Evolutionary conservation across 2,888 invertebrate species (phyloP).

Genomic region (Idaea biselata): DNA sequence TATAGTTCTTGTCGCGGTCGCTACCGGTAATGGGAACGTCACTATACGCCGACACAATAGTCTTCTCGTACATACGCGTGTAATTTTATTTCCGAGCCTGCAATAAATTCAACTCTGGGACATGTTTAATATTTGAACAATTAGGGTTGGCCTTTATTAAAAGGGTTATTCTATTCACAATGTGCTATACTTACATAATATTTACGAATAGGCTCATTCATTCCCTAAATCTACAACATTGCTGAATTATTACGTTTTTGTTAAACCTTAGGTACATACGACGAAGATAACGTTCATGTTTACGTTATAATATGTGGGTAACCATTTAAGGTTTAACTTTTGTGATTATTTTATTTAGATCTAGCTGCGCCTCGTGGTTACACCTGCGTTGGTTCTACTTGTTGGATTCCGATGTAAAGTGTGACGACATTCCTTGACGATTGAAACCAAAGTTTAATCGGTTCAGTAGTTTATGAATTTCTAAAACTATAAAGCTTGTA

Average conservation of each 20-base stretch:
- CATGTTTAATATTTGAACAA: slow-evolving; percentile 42
- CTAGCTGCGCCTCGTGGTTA: too few relatives aligned
- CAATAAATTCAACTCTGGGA: slow-evolving; percentile 38
- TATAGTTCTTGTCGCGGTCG: slow-evolving; percentile 16
- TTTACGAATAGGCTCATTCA: neutral
- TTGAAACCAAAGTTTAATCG: too few relatives aligned
- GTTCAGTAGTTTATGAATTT: too few relatives aligned
- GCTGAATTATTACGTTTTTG: neutral
- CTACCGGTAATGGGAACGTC: slow-evolving; percentile 44
- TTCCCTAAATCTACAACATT: neutral
- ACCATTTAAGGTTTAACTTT: too few relatives aligned
- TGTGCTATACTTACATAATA: neutral
- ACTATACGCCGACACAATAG: slow-evolving; percentile 33
- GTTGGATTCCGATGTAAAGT: too few relatives aligned
- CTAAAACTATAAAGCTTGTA: too few relatives aligned
- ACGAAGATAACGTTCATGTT: neutral
- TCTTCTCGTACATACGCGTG: slow-evolving; percentile 32
- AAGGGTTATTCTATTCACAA: slow-evolving; percentile 14
- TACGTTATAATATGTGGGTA: neutral
- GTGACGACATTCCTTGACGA: too few relatives aligned
- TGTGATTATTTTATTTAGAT: too few relatives aligned
- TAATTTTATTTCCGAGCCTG: slow-evolving; percentile 43
- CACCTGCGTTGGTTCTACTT: too few relatives aligned
- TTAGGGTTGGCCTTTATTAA: slow-evolving; percentile 26
- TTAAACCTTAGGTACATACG: neutral